Evolutionary conservation across 2,888 invertebrate genomes (phyloP), one percentile per base, ranked within the genome.

Genomic region (Scelioninae gen. 1): DNA sequence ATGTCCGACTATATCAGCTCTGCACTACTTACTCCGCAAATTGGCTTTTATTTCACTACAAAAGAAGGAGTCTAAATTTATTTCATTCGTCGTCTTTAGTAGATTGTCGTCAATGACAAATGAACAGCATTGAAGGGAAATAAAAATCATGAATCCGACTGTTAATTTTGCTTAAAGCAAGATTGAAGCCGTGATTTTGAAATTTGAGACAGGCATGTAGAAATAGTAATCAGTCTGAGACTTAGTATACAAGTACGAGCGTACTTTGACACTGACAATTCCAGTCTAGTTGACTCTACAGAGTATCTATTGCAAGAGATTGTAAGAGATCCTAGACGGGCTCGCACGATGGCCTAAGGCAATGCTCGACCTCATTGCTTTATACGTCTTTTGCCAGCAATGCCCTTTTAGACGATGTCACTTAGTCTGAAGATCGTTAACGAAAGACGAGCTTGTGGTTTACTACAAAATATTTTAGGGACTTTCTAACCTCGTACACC

Each of bases 281-380:
- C 60, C 74, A 77, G 72, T 82, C 69, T 75, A 79, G 76, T 82
- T 80, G 82, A 85, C 71, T 82, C 83, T 63, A 71, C 71, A 71
- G 69, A 71, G 75, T 82, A 84, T 85, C 85, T 77, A 82, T 85
- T 85, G 75, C 82, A 72, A 71, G 81, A 84, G 68, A 82, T 77
- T 81, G 71, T 81, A 75, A 76, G 69, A 78, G 74, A 84, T 78
- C 56, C 77, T 68, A 82, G 79, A 71, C 56, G 75, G 75, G 79
- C 56, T 82, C 82, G 82, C 51, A 77, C 71, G 65, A 69, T 66
- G 53, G 74, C 85, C 79, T 47, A 71, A 80, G 78, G 85, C 84
- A 75, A 68, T 68, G 63, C 82, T 85, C 82, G 85, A 85, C 85
- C 84, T 80, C 84, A 56, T 82, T 80, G 83, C 79, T 81, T 83